Conservation (phyloP, 2,888 invertebrate genomes). For the Philonicus albiceps region DNA sequence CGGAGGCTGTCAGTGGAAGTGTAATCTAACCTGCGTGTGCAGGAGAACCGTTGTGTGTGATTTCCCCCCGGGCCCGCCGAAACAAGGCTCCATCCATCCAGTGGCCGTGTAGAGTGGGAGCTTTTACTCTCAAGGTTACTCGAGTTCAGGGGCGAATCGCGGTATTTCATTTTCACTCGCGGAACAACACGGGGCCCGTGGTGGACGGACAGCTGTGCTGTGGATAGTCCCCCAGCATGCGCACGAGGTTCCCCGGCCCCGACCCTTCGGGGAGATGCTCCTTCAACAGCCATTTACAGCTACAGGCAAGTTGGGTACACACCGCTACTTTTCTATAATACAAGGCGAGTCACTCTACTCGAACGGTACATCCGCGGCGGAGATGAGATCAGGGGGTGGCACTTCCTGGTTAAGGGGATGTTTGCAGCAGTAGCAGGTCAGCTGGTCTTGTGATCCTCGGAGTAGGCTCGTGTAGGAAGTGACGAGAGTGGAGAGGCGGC, state of each 20-base stretch:
- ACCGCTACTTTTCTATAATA: neutral
- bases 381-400: neutral
- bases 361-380: neutral
- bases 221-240: neutral
- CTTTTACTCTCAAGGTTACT: slow-evolving; percentile 44
- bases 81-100: neutral
- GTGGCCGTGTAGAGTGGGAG: neutral
- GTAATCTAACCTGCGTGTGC: neutral
- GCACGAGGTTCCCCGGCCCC: neutral
- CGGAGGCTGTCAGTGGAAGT: neutral
- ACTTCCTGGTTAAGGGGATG: neutral
- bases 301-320: neutral
- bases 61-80: neutral
- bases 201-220: neutral
- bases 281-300: neutral
- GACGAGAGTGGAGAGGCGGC: neutral
- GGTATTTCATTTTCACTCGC: neutral
- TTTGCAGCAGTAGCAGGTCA: neutral
- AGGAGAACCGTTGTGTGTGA: neutral
- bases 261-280: neutral
- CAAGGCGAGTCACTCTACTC: neutral
- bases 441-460: neutral
- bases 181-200: neutral
- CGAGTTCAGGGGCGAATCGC: slow-evolving; percentile 42
- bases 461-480: neutral